These are phyloP conservation scores for Samia ricini DNA, from an alignment of 1,140 invertebrate genomes.

Conservation along the genomic window DNA sequence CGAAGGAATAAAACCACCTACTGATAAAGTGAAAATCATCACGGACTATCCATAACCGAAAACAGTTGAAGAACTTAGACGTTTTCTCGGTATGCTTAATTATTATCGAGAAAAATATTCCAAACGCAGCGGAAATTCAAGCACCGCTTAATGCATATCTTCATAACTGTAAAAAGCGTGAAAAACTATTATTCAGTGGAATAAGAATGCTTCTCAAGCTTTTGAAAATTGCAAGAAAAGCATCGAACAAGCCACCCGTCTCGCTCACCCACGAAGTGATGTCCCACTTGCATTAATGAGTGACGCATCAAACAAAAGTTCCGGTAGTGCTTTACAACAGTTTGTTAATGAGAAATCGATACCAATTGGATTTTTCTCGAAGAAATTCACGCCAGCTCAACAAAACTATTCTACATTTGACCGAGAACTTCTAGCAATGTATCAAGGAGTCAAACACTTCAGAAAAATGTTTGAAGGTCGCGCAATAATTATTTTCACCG, in stretches of 20 bases:
- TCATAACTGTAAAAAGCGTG: conserved; percentile 34
- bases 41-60: conserved; percentile 25
- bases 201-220: conserved; percentile 26
- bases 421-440: conserved; percentile 12
- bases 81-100: conserved; percentile 50
- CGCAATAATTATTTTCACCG: neutral
- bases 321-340: conserved; percentile 16
- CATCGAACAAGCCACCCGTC: conserved; percentile 31
- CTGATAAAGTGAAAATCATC: conserved; percentile 24
- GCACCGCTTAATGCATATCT: conserved; percentile 26
- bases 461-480: conserved; percentile 9
- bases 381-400: conserved; percentile 7
- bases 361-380: conserved; percentile 12
- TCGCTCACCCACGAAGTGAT: conserved; percentile 45
- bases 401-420: conserved; percentile 9
- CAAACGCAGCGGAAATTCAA: conserved; percentile 32
- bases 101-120: conserved; percentile 38
- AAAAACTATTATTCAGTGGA: conserved; percentile 34
- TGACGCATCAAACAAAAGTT: conserved; percentile 3
- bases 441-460: conserved; percentile 7
- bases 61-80: conserved; percentile 29
- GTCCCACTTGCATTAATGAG: neutral
- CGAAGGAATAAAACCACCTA: neutral
- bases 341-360: neutral
- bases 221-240: conserved; percentile 56